Evolutionary conservation across 2,113 vertebrate genomes (phyloP).

Genomic region (Zapus hudsonius): DNA sequence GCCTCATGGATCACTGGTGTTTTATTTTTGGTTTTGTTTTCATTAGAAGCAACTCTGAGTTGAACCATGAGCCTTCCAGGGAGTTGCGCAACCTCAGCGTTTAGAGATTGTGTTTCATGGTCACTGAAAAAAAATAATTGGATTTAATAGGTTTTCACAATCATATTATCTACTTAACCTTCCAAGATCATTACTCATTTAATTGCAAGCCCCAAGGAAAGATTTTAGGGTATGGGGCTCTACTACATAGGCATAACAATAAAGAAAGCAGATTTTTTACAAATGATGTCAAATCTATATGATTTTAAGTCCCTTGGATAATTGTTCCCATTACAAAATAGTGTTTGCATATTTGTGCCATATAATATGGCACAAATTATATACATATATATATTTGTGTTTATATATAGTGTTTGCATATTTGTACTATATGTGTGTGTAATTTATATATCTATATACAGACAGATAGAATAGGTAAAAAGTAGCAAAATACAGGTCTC

Average conservation of each 20-base stretch:
- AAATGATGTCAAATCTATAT: constrained; percentile 58
- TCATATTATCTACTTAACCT: constrained; percentile 82
- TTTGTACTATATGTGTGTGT: not conserved
- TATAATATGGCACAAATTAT: too few species aligned
- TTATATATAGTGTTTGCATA: too few species aligned
- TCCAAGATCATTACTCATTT: constrained; percentile 84
- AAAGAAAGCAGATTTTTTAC: constrained; percentile 63
- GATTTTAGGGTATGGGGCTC: constrained; percentile 55
- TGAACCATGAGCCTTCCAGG: constrained; percentile 70
- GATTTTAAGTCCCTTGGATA: constrained; percentile 37
- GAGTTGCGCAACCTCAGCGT: constrained; percentile 76
- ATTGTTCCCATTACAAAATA: constrained; percentile 20
- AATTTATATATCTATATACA: not conserved
- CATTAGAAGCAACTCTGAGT: constrained; percentile 75
- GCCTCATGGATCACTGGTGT: constrained; percentile 75
- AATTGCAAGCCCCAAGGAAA: constrained; percentile 75
- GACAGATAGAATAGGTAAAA: not conserved
- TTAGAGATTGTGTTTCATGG: constrained; percentile 79
- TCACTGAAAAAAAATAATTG: constrained; percentile 72
- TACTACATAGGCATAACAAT: constrained; percentile 53
- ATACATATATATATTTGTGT: not conserved
- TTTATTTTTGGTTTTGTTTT: constrained; percentile 81
- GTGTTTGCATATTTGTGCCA: not conserved
- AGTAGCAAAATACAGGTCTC: constrained; percentile 4
- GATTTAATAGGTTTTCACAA: constrained; percentile 83